A percentile compares a stretch with the other conserved stretches of the same genome.
phyloP scores from a whole-genome alignment of 2,797 vertebrate genomes.

The Meriones psammophilus region DNA sequence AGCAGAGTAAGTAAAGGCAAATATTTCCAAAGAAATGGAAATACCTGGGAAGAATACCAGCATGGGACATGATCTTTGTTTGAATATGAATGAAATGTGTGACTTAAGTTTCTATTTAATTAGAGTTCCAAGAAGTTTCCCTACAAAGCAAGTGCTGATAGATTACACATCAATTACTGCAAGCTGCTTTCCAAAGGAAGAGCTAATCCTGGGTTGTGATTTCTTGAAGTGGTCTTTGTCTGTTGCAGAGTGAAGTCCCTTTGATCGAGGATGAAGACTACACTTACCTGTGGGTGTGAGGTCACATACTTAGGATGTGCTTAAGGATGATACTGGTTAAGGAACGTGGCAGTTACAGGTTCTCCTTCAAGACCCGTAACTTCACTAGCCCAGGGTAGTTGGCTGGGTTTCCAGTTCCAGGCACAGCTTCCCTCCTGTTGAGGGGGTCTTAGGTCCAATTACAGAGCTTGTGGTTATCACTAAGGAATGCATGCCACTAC shows the following conservation, averaged over 20 bases:
- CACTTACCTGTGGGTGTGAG: not conserved
- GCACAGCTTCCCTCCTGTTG: not conserved
- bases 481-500: not conserved
- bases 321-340: not conserved
- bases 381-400: too few relatives aligned
- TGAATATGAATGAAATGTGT: conserved; percentile 47
- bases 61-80: not conserved
- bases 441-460: not conserved
- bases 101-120: conserved; percentile 12
- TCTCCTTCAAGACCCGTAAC: not conserved
- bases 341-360: not conserved
- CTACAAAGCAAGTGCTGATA: not conserved
- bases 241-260: not conserved
- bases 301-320: too few relatives aligned
- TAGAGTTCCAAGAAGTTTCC: conserved; percentile 26
- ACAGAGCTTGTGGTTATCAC: not conserved
- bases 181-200: conserved; percentile 54
- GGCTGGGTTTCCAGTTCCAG: not conserved
- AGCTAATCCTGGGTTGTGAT: not conserved
- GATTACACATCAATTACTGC: not conserved
- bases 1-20: conserved; percentile 18
- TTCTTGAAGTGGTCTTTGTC: not conserved
- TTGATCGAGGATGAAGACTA: too few relatives aligned
- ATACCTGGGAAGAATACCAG: conserved; percentile 9
- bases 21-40: conserved; percentile 58